Conservation (phyloP, 2,113 vertebrate species). For the Misgurnus mizolepis region DNA sequence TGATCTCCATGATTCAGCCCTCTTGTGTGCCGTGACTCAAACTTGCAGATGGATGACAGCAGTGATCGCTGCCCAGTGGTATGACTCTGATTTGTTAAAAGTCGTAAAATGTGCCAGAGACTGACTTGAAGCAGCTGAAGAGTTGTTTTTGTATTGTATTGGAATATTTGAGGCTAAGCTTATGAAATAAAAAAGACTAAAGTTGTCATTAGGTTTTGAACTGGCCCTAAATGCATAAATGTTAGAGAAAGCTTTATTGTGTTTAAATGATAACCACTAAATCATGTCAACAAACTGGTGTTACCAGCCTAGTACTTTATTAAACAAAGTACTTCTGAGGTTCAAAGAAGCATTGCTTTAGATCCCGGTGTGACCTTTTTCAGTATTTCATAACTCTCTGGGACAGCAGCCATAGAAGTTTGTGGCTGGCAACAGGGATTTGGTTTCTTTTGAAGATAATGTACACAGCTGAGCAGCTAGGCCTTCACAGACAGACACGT, state of each 20-base stretch:
- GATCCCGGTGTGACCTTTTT: slow-evolving; percentile 21
- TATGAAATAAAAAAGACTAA: background rate
- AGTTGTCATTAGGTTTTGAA: background rate
- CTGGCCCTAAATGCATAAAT: background rate
- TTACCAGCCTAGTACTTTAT: slow-evolving; percentile 17
- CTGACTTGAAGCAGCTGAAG: no score
- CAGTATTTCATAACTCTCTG: slow-evolving; percentile 39
- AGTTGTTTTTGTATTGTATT: no score
- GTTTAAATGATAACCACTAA: background rate
- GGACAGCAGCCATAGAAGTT: slow-evolving; percentile 32
- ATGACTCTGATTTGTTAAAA: slow-evolving; percentile 4
- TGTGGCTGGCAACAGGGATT: slow-evolving; percentile 18
- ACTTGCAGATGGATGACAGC: slow-evolving; percentile 39
- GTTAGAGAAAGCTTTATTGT: background rate
- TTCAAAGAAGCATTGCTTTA: background rate
- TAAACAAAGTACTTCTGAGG: slow-evolving; percentile 20
- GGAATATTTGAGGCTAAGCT: background rate
- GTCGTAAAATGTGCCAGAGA: background rate
- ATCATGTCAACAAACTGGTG: slow-evolving; percentile 10
- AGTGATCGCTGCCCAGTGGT: background rate
- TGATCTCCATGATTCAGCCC: slow-evolving; percentile 34
- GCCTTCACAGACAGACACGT: slow-evolving; percentile 29
- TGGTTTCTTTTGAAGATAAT: slow-evolving; percentile 42
- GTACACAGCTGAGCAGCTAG: background rate
- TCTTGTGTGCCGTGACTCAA: slow-evolving; percentile 45